Conservation (phyloP, 2,797 vertebrate genomes). For the Chromis chromis region DNA sequence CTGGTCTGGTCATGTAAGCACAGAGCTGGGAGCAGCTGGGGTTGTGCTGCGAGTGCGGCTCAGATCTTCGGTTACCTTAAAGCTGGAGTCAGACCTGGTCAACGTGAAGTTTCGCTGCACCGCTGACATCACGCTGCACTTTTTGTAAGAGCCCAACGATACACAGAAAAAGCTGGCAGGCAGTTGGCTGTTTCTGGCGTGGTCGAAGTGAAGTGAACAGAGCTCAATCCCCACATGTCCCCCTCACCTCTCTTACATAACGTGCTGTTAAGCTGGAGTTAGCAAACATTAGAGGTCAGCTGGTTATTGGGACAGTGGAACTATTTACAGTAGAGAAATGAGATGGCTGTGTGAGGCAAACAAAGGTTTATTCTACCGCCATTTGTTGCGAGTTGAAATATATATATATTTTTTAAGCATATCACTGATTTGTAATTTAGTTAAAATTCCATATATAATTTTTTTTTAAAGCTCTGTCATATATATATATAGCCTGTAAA, state of each 20-base stretch:
- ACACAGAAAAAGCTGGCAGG: slow-evolving; percentile 29
- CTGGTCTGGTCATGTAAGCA: slow-evolving; percentile 54
- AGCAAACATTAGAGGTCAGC: slow-evolving; percentile 79
- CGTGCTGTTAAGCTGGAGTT: slow-evolving; percentile 68
- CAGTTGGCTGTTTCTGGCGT: slow-evolving; percentile 36
- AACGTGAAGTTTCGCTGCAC: slow-evolving; percentile 56
- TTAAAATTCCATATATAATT: background rate
- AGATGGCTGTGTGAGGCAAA: slow-evolving; percentile 41
- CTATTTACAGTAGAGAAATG: slow-evolving; percentile 56
- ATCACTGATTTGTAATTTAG: slow-evolving; percentile 12
- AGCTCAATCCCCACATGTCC: slow-evolving; percentile 56
- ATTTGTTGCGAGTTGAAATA: slow-evolving; percentile 14
- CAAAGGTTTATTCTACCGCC: slow-evolving; percentile 6
- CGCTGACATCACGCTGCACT: slow-evolving; percentile 27
- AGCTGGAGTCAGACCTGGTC: slow-evolving; percentile 59
- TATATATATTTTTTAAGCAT: background rate
- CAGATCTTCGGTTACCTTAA: slow-evolving; percentile 68
- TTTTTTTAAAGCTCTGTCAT: background rate
- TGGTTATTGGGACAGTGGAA: slow-evolving; percentile 76
- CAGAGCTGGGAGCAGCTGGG: slow-evolving; percentile 40
- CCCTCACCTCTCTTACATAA: slow-evolving; percentile 73
- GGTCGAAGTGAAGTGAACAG: slow-evolving; percentile 55
- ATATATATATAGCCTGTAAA: background rate
- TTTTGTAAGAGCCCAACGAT: slow-evolving; percentile 47
- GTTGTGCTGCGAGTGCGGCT: slow-evolving; percentile 40